Conservation (phyloP, 2,888 invertebrate genomes). For the Epinotia ramella region DNA sequence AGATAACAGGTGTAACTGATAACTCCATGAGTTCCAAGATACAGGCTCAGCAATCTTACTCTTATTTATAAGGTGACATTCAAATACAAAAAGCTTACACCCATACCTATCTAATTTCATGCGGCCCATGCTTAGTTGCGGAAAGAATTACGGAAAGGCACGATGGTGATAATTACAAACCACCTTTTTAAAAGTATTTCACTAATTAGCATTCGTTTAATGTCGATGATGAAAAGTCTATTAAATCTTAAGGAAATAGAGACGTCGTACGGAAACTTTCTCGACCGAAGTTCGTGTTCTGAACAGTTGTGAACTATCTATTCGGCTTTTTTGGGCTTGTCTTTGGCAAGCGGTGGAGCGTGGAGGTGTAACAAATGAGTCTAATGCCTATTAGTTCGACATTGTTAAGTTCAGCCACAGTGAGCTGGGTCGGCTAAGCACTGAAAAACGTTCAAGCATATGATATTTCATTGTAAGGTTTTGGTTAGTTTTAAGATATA, state of each 20-base stretch:
- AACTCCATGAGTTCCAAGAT: too few species aligned
- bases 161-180: neutral
- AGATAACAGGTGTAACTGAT: too few species aligned
- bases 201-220: neutral
- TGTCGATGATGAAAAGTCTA: neutral
- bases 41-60: too few species aligned
- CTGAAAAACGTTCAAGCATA: slow-evolving; percentile 65
- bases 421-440: slow-evolving; percentile 68
- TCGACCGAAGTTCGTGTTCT: slow-evolving; percentile 43
- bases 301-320: slow-evolving; percentile 63
- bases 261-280: slow-evolving; percentile 18
- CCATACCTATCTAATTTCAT: neutral
- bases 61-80: neutral
- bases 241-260: slow-evolving; percentile 22
- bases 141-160: neutral
- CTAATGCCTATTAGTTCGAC: slow-evolving; percentile 80
- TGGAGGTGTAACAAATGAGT: slow-evolving; percentile 79
- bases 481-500: neutral
- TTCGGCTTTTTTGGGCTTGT: slow-evolving; percentile 67
- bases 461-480: slow-evolving; percentile 49
- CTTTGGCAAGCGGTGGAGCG: slow-evolving; percentile 75
- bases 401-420: slow-evolving; percentile 79
- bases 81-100: neutral
- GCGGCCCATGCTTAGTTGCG: neutral
- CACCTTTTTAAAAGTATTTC: neutral